Evolutionary conservation across 2,888 invertebrate species (phyloP).

Genomic region (Hyles lineata): DNA sequence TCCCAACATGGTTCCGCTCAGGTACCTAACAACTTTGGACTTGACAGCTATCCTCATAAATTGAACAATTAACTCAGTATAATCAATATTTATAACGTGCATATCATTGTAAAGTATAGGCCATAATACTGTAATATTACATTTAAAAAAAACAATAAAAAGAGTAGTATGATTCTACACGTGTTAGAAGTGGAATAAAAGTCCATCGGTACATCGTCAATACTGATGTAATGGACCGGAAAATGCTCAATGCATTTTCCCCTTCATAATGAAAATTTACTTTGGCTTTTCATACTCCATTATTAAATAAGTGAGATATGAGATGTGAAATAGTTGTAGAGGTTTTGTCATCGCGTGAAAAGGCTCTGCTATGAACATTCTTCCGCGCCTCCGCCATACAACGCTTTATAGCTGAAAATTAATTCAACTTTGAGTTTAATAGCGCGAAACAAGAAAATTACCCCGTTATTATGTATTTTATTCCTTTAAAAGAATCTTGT

Average conservation of each 20-base stretch:
- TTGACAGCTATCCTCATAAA: too few species aligned
- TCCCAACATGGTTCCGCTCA: too few species aligned
- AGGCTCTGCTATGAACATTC: constrained; percentile 48
- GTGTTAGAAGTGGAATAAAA: neutral
- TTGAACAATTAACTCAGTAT: too few species aligned
- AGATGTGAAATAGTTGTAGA: constrained; percentile 32
- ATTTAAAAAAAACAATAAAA: too few species aligned
- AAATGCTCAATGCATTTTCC: neutral
- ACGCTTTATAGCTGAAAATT: constrained; percentile 49
- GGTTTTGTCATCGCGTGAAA: constrained; percentile 42
- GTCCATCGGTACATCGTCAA: too few species aligned
- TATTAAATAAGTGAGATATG: constrained; percentile 33
- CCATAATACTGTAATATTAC: too few species aligned
- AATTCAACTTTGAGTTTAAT: constrained; percentile 42
- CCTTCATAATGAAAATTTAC: neutral
- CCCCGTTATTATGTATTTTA: constrained; percentile 35
- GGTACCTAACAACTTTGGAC: too few species aligned
- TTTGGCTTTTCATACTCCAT: constrained; percentile 21
- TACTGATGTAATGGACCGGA: neutral
- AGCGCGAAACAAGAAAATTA: constrained; percentile 39
- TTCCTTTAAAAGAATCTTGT: constrained; percentile 31
- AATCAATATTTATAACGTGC: too few species aligned
- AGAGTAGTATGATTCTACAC: neutral
- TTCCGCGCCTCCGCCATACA: constrained; percentile 44
- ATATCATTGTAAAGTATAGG: too few species aligned